These are phyloP conservation scores for Boleophthalmus pectinirostris DNA, from an alignment of 2,113 vertebrate genomes.

Conservation along the genomic window DNA sequence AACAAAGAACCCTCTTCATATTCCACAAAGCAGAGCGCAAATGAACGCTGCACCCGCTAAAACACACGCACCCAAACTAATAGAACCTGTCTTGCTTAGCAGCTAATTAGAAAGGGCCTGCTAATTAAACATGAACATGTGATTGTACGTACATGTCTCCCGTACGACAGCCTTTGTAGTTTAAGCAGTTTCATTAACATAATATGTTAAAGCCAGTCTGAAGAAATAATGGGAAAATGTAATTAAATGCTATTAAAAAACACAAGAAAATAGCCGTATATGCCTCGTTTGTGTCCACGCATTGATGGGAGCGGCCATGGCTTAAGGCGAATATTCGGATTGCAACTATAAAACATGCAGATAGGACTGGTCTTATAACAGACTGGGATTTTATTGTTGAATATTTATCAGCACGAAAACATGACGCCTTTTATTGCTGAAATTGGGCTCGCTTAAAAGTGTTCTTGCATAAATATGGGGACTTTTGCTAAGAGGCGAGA, in stretches of 20 bases:
- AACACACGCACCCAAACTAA: not conserved
- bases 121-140: slow-evolving; percentile 23
- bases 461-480: slow-evolving; percentile 46
- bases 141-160: slow-evolving; percentile 8
- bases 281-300: not conserved
- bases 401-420: slow-evolving; percentile 27
- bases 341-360: slow-evolving; percentile 30
- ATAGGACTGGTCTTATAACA: slow-evolving; percentile 23
- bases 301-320: slow-evolving; percentile 4
- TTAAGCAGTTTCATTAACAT: slow-evolving; percentile 11
- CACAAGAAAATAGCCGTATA: not conserved
- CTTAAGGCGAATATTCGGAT: slow-evolving; percentile 30
- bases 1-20: slow-evolving; percentile 2
- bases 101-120: slow-evolving; percentile 15
- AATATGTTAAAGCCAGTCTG: slow-evolving; percentile 13
- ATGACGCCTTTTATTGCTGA: slow-evolving; percentile 31
- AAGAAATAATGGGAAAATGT: not conserved
- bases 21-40: slow-evolving; percentile 6
- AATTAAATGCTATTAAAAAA: slow-evolving; percentile 11
- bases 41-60: not conserved
- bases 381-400: slow-evolving; percentile 36
- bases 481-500: slow-evolving; percentile 40
- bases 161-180: slow-evolving; percentile 4
- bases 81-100: slow-evolving; percentile 7
- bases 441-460: slow-evolving; percentile 47